phyloP scores from a whole-genome alignment of 2,888 invertebrate species.

The Pardosa pseudoannulata region DNA sequence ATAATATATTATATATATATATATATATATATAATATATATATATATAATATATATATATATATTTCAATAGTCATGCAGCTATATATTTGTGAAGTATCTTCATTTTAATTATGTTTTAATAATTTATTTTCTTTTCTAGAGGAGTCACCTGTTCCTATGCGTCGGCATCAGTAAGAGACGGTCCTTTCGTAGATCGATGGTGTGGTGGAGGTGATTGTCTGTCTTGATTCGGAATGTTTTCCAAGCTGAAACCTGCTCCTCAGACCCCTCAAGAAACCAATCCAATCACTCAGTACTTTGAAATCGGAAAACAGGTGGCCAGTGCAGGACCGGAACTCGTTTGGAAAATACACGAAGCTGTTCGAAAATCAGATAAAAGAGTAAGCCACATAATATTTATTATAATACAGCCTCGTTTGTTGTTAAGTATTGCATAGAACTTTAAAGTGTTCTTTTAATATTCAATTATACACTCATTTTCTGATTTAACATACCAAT shows the following conservation, averaged over 20 bases:
- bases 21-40: too few species aligned
- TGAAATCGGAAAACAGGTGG: conserved; percentile 88
- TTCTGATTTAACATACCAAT: too few species aligned
- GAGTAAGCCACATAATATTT: conserved; percentile 82
- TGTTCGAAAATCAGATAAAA: conserved; percentile 89
- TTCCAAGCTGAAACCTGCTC: conserved; percentile 73
- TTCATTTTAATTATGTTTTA: too few species aligned
- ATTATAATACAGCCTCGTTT: too few species aligned
- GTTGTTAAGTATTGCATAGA: too few species aligned
- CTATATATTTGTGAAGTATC: too few species aligned
- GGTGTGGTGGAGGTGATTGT: conserved; percentile 53
- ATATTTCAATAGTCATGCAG: too few species aligned
- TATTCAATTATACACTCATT: too few species aligned
- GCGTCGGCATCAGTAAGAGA: conserved; percentile 5
- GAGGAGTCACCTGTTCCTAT: neutral
- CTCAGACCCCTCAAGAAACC: conserved; percentile 76
- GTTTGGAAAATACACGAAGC: conserved; percentile 96
- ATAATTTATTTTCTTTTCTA: too few species aligned
- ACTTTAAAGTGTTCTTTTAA: too few species aligned
- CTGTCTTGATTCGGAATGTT: conserved; percentile 70
- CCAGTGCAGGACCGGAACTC: conserved; percentile 90
- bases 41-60: too few species aligned
- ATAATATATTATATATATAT: too few species aligned
- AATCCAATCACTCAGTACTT: conserved; percentile 90
- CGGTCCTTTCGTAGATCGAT: conserved; percentile 27